Conservation (phyloP, 2,113 vertebrate genomes). For the Laterallus jamaicensis region DNA sequence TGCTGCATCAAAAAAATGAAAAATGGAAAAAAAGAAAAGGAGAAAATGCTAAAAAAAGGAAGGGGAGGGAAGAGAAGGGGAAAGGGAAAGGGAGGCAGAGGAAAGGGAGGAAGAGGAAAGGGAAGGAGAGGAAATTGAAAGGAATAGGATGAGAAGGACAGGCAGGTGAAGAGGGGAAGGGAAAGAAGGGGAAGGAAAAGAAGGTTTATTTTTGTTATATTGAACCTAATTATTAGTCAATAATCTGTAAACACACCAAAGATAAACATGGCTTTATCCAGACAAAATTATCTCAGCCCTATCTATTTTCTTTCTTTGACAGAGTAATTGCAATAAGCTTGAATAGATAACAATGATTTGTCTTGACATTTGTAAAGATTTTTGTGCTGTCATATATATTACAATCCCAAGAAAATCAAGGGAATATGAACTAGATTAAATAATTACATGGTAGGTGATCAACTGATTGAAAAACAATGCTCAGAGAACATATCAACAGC, state of each 20-base stretch:
- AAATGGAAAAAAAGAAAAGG: not conserved
- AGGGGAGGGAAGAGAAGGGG: not conserved
- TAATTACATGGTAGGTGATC: not conserved
- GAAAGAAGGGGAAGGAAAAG: accelerated
- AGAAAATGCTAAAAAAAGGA: not conserved
- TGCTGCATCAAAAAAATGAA: not conserved
- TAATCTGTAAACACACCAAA: not conserved
- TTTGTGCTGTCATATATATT: not conserved
- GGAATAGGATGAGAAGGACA: not conserved
- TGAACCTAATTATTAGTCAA: not conserved
- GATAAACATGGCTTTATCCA: not conserved
- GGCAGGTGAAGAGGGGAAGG: too few species aligned
- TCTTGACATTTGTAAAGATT: not conserved
- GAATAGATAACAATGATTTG: not conserved
- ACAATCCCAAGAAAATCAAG: not conserved
- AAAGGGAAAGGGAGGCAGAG: too few species aligned
- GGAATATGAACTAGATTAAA: not conserved
- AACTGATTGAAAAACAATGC: not conserved
- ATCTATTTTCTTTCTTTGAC: not conserved
- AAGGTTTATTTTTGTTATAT: not conserved
- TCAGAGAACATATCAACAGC: not conserved
- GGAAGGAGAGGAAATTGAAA: too few species aligned
- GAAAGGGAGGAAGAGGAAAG: too few species aligned
- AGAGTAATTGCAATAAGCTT: not conserved
- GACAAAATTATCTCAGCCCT: not conserved